phyloP scores from a whole-genome alignment of 2,888 invertebrate species.

The Drosophila meridiana region DNA sequence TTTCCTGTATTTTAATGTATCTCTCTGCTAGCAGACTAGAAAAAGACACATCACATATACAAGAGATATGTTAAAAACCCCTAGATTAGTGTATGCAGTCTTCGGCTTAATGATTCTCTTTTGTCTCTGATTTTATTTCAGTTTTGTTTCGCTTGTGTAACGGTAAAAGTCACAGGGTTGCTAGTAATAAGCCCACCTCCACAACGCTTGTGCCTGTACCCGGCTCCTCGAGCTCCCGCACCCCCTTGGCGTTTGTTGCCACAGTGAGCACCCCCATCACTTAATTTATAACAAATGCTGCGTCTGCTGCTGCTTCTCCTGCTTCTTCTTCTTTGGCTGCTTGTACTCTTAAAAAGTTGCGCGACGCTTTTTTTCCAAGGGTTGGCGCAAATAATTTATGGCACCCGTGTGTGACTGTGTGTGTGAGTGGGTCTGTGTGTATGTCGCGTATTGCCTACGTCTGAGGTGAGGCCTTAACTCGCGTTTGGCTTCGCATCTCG shows the following conservation, averaged over 20 bases:
- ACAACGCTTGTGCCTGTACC: conserved; percentile 5
- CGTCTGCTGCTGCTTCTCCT: conserved; percentile 26
- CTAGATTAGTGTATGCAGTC: conserved; percentile 10
- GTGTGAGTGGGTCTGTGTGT: conserved; percentile 5
- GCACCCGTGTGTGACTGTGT: conserved; percentile 66
- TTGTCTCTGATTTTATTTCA: conserved; percentile 42
- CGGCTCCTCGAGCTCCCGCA: background rate
- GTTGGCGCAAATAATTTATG: conserved; percentile 78
- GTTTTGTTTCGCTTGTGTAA: conserved; percentile 43
- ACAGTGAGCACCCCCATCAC: conserved; percentile 74
- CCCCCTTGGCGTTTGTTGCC: conserved; percentile 20
- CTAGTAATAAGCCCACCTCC: conserved; percentile 61
- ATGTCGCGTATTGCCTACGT: conserved; percentile 10
- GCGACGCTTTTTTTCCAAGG: conserved; percentile 66
- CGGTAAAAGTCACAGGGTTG: conserved; percentile 54
- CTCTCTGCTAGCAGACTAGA: too few species aligned
- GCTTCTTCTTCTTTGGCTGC: conserved; percentile 1
- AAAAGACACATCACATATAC: too few species aligned
- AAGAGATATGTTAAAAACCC: too few species aligned
- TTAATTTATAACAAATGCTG: conserved; percentile 78
- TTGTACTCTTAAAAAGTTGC: conserved; percentile 56
- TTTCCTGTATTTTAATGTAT: too few species aligned
- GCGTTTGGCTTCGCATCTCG: conserved; percentile 49
- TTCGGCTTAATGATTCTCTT: background rate
- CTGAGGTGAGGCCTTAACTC: conserved; percentile 37